Conservation (phyloP, 1,140 invertebrate species). For the Drosophila azteca region DNA sequence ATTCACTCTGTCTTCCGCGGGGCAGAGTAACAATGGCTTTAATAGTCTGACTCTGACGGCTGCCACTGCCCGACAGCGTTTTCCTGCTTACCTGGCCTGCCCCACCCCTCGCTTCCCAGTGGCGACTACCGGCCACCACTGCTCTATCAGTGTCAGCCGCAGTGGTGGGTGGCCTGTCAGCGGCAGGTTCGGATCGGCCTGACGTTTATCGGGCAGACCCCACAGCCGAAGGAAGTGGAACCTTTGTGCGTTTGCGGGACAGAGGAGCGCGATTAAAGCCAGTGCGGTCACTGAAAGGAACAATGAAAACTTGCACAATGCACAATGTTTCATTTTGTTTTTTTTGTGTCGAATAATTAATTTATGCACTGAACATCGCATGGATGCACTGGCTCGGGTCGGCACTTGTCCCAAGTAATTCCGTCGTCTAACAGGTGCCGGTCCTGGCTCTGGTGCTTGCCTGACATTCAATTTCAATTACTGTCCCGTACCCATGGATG, state of each 20-base stretch:
- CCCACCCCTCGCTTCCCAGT: background rate
- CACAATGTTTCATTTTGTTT: constrained; percentile 29
- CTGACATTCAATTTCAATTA: constrained; percentile 47
- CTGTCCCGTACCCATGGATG: constrained; percentile 17
- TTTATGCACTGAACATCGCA: constrained; percentile 23
- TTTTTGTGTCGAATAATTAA: constrained; percentile 40
- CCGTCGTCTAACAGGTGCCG: constrained; percentile 20
- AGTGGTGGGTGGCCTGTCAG: constrained; percentile 54
- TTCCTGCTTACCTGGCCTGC: constrained; percentile 8
- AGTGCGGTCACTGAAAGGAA: constrained; percentile 12
- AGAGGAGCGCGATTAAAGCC: constrained; percentile 46
- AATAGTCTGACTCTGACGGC: constrained; percentile 13
- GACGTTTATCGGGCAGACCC: constrained; percentile 53
- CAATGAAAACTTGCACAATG: constrained; percentile 35
- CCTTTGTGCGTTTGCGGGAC: constrained; percentile 33
- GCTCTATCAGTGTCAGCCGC: constrained; percentile 66
- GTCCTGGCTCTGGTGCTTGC: constrained; percentile 9
- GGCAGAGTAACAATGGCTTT: constrained; percentile 28
- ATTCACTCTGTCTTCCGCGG: background rate
- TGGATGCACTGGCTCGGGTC: constrained; percentile 11
- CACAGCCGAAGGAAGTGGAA: constrained; percentile 17
- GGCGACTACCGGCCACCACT: constrained; percentile 11
- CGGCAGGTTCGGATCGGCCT: constrained; percentile 22
- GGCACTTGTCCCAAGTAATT: background rate
- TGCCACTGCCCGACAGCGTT: background rate